phyloP scores from a whole-genome alignment of 2,797 vertebrate genomes.

The Crenuchus spilurus region DNA sequence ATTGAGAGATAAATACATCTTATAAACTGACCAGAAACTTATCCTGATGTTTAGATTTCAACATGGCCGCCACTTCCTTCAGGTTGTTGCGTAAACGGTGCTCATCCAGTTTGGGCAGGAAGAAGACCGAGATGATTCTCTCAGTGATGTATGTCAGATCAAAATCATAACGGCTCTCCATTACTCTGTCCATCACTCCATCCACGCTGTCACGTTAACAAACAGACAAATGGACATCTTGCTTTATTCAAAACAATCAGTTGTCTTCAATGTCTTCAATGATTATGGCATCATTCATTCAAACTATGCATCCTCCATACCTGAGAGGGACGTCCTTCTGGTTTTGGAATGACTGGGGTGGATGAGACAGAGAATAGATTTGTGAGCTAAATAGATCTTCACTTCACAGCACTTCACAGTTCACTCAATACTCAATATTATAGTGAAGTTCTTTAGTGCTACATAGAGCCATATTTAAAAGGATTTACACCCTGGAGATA shows the following conservation, averaged over 20 bases:
- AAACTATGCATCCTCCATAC: constrained; percentile 10
- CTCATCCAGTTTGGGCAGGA: constrained; percentile 84
- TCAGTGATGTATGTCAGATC: constrained; percentile 95
- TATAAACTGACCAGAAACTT: constrained; percentile 86
- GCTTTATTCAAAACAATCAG: neutral
- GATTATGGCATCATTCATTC: neutral
- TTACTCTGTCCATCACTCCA: constrained; percentile 85
- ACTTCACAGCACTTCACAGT: too few relatives aligned
- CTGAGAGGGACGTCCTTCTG: constrained; percentile 19
- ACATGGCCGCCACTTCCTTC: constrained; percentile 88
- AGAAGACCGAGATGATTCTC: constrained; percentile 91
- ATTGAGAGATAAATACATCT: neutral
- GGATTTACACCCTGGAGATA: too few relatives aligned
- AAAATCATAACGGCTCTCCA: constrained; percentile 87
- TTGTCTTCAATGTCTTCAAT: neutral
- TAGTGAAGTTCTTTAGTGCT: too few relatives aligned
- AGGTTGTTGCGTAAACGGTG: constrained; percentile 83
- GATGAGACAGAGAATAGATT: constrained; percentile 2
- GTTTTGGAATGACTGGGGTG: constrained; percentile 33
- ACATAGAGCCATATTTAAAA: too few relatives aligned
- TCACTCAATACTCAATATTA: too few relatives aligned
- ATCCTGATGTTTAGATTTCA: constrained; percentile 91
- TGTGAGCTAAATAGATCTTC: too few relatives aligned
- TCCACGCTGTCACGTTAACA: constrained; percentile 81
- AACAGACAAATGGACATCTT: neutral